Evolutionary conservation across 2,888 invertebrate genomes (phyloP).

Genomic region (Pogonocherus hispidulus): DNA sequence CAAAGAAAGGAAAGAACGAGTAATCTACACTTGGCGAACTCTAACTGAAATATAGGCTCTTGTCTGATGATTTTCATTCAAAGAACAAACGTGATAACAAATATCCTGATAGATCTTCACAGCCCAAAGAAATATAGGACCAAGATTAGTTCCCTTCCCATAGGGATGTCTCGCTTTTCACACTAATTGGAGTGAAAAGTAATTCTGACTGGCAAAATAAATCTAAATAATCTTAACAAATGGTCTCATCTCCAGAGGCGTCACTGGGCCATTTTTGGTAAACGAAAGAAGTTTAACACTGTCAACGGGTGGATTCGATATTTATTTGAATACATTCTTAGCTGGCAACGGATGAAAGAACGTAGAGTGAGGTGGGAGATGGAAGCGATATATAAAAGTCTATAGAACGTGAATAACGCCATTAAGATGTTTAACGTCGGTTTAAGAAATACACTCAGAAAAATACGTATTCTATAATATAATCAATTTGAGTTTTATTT

Average conservation of each 20-base stretch:
- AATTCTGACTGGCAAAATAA: background rate
- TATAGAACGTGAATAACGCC: background rate
- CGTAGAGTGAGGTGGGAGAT: background rate
- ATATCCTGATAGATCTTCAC: background rate
- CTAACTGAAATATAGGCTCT: too few relatives aligned
- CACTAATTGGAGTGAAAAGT: slow-evolving; percentile 9
- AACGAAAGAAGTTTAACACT: background rate
- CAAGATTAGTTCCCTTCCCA: background rate
- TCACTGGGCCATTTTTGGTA: slow-evolving; percentile 8
- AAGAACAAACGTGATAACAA: too few relatives aligned
- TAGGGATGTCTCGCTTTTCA: background rate
- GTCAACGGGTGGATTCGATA: background rate
- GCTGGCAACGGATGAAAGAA: background rate
- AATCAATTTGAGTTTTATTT: too few relatives aligned
- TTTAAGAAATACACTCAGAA: too few relatives aligned
- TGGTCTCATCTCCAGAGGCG: slow-evolving; percentile 20
- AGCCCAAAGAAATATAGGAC: background rate
- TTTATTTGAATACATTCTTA: background rate
- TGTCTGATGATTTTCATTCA: too few relatives aligned
- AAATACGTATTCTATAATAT: too few relatives aligned
- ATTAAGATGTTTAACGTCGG: too few relatives aligned
- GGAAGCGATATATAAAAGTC: background rate
- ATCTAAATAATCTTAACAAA: slow-evolving; percentile 25
- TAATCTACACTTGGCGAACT: too few relatives aligned
- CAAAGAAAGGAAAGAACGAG: too few relatives aligned